Percentiles rank a stretch among this genome's conserved stretches.
Evolutionary conservation across 2,888 invertebrate genomes (phyloP).

Genomic region (Mayetiola destructor): DNA sequence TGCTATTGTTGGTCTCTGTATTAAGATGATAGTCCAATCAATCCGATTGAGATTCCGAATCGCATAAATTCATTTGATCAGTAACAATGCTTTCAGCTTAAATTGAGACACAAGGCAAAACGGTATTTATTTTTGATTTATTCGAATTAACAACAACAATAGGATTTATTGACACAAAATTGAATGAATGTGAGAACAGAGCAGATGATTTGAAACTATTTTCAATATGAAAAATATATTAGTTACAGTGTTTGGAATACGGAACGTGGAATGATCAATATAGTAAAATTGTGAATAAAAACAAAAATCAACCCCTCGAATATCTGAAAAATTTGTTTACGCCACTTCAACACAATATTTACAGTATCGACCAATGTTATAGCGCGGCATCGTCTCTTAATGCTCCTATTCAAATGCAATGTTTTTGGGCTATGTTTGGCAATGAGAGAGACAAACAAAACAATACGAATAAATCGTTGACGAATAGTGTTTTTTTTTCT

Average conservation of each 20-base stretch:
- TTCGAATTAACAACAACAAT: slow-evolving; percentile 11
- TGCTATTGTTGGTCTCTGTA: too few relatives aligned
- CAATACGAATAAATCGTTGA: slow-evolving; percentile 7
- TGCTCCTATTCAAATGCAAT: background rate
- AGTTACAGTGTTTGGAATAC: background rate
- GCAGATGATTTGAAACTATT: background rate
- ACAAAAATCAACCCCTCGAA: slow-evolving; percentile 7
- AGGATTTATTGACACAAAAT: slow-evolving; percentile 10
- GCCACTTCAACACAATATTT: slow-evolving; percentile 11
- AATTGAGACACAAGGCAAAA: background rate
- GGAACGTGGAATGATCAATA: too few relatives aligned
- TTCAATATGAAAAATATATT: background rate
- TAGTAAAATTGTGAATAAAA: too few relatives aligned
- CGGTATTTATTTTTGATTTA: slow-evolving; percentile 11
- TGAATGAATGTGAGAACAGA: slow-evolving; percentile 6
- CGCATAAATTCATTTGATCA: too few relatives aligned
- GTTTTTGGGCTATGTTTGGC: background rate
- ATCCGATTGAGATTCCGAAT: too few relatives aligned
- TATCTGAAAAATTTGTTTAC: slow-evolving; percentile 4
- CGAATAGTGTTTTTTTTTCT: too few relatives aligned
- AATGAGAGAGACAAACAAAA: background rate
- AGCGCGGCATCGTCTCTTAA: too few relatives aligned
- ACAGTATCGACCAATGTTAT: slow-evolving; percentile 8
- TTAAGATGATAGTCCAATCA: too few relatives aligned
- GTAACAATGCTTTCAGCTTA: too few relatives aligned